phyloP scores from a whole-genome alignment of 2,797 vertebrate genomes.

The Anguilla pacifica region DNA sequence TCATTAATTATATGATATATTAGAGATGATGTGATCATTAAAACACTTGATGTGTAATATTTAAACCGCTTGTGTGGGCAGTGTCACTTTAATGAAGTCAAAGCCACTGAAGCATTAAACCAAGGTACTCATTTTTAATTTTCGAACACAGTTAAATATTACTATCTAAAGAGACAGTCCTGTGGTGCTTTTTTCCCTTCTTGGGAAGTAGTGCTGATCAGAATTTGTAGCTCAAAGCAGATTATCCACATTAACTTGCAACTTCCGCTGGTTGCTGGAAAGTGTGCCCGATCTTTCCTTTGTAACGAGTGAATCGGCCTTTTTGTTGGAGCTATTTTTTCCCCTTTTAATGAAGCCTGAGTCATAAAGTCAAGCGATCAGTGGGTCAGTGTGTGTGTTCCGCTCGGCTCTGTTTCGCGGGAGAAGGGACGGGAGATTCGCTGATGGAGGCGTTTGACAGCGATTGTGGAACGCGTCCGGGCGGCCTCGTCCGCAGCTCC shows the following conservation, averaged over 20 bases:
- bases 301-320: neutral
- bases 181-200: neutral
- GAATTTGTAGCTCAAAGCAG: neutral
- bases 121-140: neutral
- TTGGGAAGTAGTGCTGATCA: too few relatives aligned
- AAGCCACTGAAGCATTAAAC: neutral
- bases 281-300: neutral
- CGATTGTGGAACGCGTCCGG: conserved; percentile 64
- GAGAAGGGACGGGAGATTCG: conserved; percentile 60
- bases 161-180: neutral
- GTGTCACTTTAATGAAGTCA: neutral
- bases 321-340: neutral
- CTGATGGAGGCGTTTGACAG: conserved; percentile 69
- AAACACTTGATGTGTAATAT: neutral
- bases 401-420: conserved; percentile 39
- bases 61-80: neutral
- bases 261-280: neutral
- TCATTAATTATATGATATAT: neutral
- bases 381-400: conserved; percentile 1
- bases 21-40: neutral
- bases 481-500: conserved; percentile 56
- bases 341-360: neutral
- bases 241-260: neutral
- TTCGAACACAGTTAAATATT: neutral
- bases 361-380: neutral